Percentiles rank a stretch among this genome's conserved stretches.
Evolutionary conservation across 2,888 invertebrate genomes (phyloP).

Genomic region (Neria commutata): DNA sequence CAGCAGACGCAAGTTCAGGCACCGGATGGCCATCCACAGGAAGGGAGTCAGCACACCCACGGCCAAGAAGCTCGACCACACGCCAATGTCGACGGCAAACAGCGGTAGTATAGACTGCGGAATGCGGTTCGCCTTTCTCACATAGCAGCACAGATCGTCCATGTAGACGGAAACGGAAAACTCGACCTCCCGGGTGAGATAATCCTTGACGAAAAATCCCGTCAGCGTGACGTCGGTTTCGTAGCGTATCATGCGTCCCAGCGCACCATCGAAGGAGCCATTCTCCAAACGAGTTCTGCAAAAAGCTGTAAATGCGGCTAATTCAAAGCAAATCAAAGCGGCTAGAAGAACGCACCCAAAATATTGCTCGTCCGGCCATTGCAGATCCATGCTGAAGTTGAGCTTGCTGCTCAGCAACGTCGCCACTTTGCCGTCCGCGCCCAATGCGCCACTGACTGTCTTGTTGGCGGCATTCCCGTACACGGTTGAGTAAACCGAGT

Average conservation of each 20-base stretch:
- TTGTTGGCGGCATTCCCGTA: constrained; percentile 31
- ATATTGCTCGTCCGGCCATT: constrained; percentile 48
- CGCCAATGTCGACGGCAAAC: constrained; percentile 50
- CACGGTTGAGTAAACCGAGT: constrained; percentile 50
- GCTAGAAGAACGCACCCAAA: constrained; percentile 49
- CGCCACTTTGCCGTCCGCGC: constrained; percentile 53
- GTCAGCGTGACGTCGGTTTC: constrained; percentile 58
- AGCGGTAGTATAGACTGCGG: constrained; percentile 60
- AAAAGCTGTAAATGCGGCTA: neutral
- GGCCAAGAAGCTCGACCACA: constrained; percentile 57
- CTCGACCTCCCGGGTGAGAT: constrained; percentile 53
- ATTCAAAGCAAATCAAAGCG: neutral
- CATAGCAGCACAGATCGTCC: constrained; percentile 60
- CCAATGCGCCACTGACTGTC: constrained; percentile 34
- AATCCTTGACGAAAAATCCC: constrained; percentile 62
- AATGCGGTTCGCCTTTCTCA: constrained; percentile 58
- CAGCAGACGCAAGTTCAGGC: constrained; percentile 34
- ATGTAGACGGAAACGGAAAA: constrained; percentile 58
- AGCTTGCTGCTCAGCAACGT: constrained; percentile 44
- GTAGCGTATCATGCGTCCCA: constrained; percentile 53
- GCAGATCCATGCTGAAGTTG: constrained; percentile 47
- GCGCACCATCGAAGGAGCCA: constrained; percentile 57
- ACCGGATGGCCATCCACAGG: constrained; percentile 50
- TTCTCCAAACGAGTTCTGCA: constrained; percentile 51
- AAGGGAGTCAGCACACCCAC: constrained; percentile 44